Conservation (phyloP, 2,113 vertebrate species). For the Noturus placidus region DNA sequence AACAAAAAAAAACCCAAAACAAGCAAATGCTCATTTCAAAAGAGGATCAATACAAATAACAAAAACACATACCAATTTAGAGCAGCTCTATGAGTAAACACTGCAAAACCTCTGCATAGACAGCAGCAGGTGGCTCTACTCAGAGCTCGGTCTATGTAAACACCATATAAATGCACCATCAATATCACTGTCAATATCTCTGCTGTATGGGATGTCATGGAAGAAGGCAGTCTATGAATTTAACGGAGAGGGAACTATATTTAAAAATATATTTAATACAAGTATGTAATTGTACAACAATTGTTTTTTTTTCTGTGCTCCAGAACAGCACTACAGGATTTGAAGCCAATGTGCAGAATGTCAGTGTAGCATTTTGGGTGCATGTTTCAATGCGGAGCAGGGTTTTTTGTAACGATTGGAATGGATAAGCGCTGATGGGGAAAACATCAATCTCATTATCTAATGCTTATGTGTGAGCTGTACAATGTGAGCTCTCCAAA, state of each 20-base stretch:
- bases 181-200: neutral
- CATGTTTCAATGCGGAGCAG: neutral
- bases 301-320: neutral
- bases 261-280: neutral
- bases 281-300: neutral
- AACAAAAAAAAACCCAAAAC: neutral
- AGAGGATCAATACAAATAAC: slow-evolving; percentile 12
- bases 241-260: neutral
- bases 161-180: neutral
- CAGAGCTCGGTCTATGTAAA: slow-evolving; percentile 3
- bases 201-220: neutral
- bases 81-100: slow-evolving; percentile 11
- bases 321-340: neutral
- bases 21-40: neutral
- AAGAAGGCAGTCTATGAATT: neutral
- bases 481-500: neutral
- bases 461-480: neutral
- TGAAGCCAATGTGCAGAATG: neutral
- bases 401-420: neutral
- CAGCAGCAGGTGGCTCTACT: slow-evolving; percentile 6
- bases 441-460: neutral
- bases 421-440: neutral
- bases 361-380: neutral
- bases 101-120: neutral
- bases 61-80: neutral